A percentile compares a stretch with the other conserved stretches of the same genome.
phyloP scores from a whole-genome alignment of 2,888 invertebrate species.

The Plutella xylostella region DNA sequence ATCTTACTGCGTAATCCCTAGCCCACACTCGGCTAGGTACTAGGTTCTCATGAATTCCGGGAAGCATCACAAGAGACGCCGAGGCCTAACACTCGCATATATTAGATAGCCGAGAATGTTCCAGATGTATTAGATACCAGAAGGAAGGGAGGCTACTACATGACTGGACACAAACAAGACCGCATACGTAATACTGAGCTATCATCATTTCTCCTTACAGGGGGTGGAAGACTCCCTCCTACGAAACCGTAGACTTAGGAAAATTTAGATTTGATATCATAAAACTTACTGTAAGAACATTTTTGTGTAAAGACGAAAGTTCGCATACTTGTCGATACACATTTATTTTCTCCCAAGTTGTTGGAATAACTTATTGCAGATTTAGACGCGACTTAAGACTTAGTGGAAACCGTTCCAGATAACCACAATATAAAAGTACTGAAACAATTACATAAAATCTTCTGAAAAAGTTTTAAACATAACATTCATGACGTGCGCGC shows the following conservation, averaged over 20 bases:
- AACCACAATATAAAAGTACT: no score
- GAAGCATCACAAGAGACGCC: no score
- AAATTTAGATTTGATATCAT: constrained; percentile 17
- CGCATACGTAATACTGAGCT: constrained; percentile 42
- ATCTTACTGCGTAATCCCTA: not conserved
- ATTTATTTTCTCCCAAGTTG: not conserved
- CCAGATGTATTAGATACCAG: no score
- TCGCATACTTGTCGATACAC: not conserved
- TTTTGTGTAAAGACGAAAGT: not conserved
- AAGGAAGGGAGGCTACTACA: constrained; percentile 17
- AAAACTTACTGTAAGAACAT: not conserved
- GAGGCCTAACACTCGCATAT: not conserved
- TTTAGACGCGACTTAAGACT: no score
- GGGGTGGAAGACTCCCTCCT: constrained; percentile 22
- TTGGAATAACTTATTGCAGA: no score
- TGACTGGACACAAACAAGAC: constrained; percentile 56
- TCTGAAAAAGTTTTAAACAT: no score
- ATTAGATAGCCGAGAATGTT: not conserved
- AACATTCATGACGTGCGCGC: no score
- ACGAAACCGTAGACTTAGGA: constrained; percentile 23
- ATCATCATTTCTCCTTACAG: constrained; percentile 36
- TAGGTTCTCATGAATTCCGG: no score
- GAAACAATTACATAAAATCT: no score
- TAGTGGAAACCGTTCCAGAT: no score
- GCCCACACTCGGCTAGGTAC: no score